Conservation (phyloP, 2,888 invertebrate species). For the Rotaria socialis region DNA sequence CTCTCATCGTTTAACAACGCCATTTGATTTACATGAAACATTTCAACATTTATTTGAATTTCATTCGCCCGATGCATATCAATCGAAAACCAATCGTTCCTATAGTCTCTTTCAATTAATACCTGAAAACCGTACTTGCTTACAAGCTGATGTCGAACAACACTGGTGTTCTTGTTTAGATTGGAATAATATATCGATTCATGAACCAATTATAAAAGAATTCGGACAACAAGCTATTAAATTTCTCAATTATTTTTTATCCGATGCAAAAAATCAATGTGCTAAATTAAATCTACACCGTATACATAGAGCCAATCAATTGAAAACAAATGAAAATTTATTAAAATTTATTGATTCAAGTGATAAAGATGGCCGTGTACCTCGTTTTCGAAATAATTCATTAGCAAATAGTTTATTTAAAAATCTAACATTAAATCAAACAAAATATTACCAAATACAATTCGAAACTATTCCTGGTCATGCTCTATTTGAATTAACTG, state of each 20-base stretch:
- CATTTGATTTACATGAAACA: conserved; percentile 82
- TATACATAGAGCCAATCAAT: conserved; percentile 68
- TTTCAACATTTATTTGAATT: conserved; percentile 68
- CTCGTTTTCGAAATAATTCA: background rate
- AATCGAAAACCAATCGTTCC: conserved; percentile 29
- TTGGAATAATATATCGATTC: conserved; percentile 69
- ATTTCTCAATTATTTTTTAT: conserved; percentile 68
- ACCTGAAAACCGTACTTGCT: conserved; percentile 73
- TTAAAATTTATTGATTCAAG: conserved; percentile 55
- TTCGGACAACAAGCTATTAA: conserved; percentile 66
- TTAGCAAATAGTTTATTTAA: background rate
- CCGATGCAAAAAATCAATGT: conserved; percentile 51
- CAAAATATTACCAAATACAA: conserved; percentile 65
- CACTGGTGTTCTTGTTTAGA: conserved; percentile 91
- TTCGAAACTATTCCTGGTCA: conserved; percentile 68
- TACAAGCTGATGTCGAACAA: conserved; percentile 81
- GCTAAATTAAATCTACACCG: conserved; percentile 64
- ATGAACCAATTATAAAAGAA: conserved; percentile 64
- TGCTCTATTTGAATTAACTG: conserved; percentile 68
- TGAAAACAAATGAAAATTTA: conserved; percentile 50
- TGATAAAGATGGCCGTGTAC: conserved; percentile 50
- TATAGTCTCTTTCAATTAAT: conserved; percentile 49
- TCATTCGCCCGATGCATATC: conserved; percentile 13
- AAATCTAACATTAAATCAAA: conserved; percentile 46
- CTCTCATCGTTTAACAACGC: conserved; percentile 68